Conservation (phyloP, 1,140 invertebrate species). For the Drosophila elegans region DNA sequence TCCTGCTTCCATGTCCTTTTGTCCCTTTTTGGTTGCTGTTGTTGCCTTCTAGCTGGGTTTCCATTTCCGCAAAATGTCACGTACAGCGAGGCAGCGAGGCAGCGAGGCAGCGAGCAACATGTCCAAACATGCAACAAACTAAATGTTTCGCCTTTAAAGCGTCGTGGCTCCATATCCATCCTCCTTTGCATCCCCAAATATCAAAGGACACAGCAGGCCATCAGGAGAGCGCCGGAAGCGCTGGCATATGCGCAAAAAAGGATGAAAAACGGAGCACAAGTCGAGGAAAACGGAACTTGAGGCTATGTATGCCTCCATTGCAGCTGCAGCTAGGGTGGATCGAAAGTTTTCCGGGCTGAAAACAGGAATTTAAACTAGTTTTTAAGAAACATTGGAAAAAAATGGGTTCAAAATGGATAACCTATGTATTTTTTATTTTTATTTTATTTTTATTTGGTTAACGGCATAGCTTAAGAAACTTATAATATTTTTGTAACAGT, state of each 20-base stretch:
- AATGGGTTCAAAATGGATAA: not conserved
- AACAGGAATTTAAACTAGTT: not conserved
- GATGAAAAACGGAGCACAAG: not conserved
- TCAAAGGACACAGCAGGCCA: conserved; percentile 60
- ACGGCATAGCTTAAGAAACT: too few species aligned
- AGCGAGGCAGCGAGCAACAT: conserved; percentile 46
- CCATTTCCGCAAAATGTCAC: conserved; percentile 73
- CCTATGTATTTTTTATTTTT: too few species aligned
- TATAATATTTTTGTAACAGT: too few species aligned
- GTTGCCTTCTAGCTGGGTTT: conserved; percentile 17
- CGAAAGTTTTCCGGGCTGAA: not conserved
- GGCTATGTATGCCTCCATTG: conserved; percentile 19
- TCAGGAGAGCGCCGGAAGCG: conserved; percentile 60
- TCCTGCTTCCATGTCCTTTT: conserved; percentile 4
- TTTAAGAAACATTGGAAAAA: not conserved
- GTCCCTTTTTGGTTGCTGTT: not conserved
- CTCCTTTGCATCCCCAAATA: conserved; percentile 2
- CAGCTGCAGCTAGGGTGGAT: conserved; percentile 22
- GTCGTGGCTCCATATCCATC: not conserved
- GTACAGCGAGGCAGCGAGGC: conserved; percentile 50
- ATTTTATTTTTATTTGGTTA: too few species aligned
- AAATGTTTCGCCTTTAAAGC: conserved; percentile 74
- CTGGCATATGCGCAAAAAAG: conserved; percentile 52
- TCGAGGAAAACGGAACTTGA: conserved; percentile 6
- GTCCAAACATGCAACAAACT: conserved; percentile 76